Percentiles rank a stretch among this genome's conserved stretches.
These are phyloP conservation scores for Hestina assimilis DNA, from an alignment of 1,140 invertebrate species.

Conservation along the genomic window DNA sequence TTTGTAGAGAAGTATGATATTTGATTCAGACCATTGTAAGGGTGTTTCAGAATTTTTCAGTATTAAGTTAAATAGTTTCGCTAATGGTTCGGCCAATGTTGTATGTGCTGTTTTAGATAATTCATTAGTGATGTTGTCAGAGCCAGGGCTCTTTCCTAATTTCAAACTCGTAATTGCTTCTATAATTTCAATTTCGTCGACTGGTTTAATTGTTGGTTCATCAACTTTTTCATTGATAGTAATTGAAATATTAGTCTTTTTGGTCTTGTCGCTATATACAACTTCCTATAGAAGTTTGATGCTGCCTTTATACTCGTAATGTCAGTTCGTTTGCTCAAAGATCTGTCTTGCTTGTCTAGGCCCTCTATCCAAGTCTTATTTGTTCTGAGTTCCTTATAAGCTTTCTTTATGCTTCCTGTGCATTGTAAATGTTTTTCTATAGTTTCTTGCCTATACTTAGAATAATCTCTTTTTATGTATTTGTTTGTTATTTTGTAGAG, in stretches of 20 bases:
- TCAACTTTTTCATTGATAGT: too few species aligned
- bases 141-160: too few species aligned
- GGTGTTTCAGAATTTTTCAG: background rate
- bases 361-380: constrained; percentile 29
- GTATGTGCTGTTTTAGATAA: too few species aligned
- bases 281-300: constrained; percentile 1
- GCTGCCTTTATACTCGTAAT: background rate
- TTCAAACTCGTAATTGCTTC: too few species aligned
- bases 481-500: constrained; percentile 25
- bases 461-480: constrained; percentile 24
- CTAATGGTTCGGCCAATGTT: too few species aligned
- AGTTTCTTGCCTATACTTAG: constrained; percentile 4
- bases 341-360: background rate
- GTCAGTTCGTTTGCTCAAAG: constrained; percentile 6
- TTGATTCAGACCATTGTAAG: too few species aligned
- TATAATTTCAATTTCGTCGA: too few species aligned
- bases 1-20: too few species aligned
- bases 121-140: too few species aligned
- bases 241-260: background rate
- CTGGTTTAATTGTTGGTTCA: too few species aligned
- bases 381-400: constrained; percentile 25
- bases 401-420: constrained; percentile 24
- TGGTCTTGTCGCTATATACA: background rate
- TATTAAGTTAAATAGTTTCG: too few species aligned
- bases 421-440: constrained; percentile 13